Conservation (phyloP, 2,797 vertebrate species). For the Sebastes trivittatus region DNA sequence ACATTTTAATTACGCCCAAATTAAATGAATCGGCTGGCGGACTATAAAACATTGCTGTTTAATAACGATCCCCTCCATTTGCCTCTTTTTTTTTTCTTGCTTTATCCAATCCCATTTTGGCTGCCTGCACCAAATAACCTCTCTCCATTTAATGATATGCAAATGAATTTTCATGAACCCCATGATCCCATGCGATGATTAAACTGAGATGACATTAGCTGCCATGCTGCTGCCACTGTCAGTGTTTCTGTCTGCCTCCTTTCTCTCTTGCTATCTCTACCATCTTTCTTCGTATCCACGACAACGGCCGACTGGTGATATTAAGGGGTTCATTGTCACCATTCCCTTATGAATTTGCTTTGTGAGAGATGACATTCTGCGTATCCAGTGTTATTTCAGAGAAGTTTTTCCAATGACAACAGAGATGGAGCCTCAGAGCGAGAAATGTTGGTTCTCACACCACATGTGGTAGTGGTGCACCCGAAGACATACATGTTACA, state of each 20-base stretch:
- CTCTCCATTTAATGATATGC: slow-evolving; percentile 84
- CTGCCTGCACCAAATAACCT: slow-evolving; percentile 80
- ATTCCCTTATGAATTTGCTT: slow-evolving; percentile 70
- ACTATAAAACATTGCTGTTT: slow-evolving; percentile 85
- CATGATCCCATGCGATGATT: slow-evolving; percentile 83
- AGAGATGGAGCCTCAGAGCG: slow-evolving; percentile 15
- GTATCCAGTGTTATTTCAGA: slow-evolving; percentile 61
- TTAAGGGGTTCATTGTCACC: slow-evolving; percentile 71
- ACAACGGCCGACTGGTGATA: slow-evolving; percentile 75
- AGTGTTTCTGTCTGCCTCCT: slow-evolving; percentile 75
- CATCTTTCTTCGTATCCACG: slow-evolving; percentile 73
- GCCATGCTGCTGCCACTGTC: slow-evolving; percentile 75
- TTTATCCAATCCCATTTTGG: slow-evolving; percentile 80
- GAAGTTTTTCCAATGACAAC: slow-evolving; percentile 46
- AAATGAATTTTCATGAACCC: slow-evolving; percentile 86
- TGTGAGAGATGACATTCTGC: slow-evolving; percentile 56
- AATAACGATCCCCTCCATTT: slow-evolving; percentile 78
- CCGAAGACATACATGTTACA: slow-evolving; percentile 30
- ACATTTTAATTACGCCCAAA: slow-evolving; percentile 83
- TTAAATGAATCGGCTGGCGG: slow-evolving; percentile 83
- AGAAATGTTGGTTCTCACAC: slow-evolving; percentile 20
- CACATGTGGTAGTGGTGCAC: slow-evolving; percentile 6
- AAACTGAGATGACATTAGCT: slow-evolving; percentile 84
- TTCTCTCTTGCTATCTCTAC: slow-evolving; percentile 63
- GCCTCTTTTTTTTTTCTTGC: slow-evolving; percentile 52